Conservation (phyloP, 2,797 vertebrate genomes). For the Coilia nasus region DNA sequence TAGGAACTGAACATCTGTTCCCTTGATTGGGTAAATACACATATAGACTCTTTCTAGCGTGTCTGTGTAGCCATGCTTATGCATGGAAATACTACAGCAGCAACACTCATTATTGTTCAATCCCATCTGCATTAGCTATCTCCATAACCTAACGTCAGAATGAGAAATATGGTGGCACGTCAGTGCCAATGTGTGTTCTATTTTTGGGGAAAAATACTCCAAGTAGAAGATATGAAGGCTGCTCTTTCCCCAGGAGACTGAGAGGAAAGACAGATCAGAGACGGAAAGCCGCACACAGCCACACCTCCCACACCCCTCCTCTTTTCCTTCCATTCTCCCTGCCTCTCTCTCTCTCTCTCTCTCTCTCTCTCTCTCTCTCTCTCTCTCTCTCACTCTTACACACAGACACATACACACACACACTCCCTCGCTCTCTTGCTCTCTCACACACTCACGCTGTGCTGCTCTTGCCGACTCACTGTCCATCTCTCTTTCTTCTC, state of each 20-base stretch:
- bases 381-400: slow-evolving; percentile 26
- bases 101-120: neutral
- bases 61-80: neutral
- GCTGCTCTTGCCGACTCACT: neutral
- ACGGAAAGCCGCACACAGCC: slow-evolving; percentile 36
- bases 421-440: neutral
- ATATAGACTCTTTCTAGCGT: neutral
- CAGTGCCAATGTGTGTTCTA: neutral
- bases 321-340: slow-evolving; percentile 7
- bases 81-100: neutral
- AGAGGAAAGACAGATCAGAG: slow-evolving; percentile 23
- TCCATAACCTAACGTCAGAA: neutral
- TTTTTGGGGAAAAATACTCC: neutral
- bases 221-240: neutral
- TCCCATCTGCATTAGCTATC: neutral
- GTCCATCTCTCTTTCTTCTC: neutral
- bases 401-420: neutral
- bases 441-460: neutral
- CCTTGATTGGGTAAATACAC: neutral
- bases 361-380: slow-evolving; percentile 34
- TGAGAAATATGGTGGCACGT: neutral
- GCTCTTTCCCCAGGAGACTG: slow-evolving; percentile 26
- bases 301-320: slow-evolving; percentile 39
- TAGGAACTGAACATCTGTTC: neutral
- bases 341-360: slow-evolving; percentile 25